Percentiles rank a stretch among this genome's conserved stretches.
These are phyloP conservation scores for Ophion ventricosus DNA, from an alignment of 2,888 invertebrate genomes.

Conservation along the genomic window DNA sequence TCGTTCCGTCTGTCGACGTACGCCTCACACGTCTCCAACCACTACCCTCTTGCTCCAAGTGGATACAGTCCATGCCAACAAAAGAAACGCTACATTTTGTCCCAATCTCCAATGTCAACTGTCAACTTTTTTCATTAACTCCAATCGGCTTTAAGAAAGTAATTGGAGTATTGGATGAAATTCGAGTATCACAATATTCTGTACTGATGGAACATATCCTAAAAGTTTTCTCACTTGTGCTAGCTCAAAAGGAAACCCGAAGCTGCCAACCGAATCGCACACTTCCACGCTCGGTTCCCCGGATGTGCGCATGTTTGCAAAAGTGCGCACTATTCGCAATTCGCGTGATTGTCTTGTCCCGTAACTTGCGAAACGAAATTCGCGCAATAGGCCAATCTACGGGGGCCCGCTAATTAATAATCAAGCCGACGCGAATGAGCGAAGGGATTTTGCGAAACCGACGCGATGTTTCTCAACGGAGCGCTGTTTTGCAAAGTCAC, in stretches of 20 bases:
- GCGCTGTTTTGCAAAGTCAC: slow-evolving; percentile 22
- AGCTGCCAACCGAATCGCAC: slow-evolving; percentile 49
- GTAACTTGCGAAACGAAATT: slow-evolving; percentile 53
- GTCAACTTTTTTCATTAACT: neutral
- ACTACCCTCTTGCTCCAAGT: neutral
- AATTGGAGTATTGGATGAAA: no score
- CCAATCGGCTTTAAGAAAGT: no score
- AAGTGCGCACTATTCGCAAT: slow-evolving; percentile 38
- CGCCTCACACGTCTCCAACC: slow-evolving; percentile 41
- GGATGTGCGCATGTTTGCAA: slow-evolving; percentile 35
- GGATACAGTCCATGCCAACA: slow-evolving; percentile 12
- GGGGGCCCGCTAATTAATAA: slow-evolving; percentile 55
- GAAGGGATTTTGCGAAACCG: slow-evolving; percentile 38
- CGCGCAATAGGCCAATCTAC: slow-evolving; percentile 25
- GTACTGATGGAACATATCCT: neutral
- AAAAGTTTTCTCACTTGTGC: neutral
- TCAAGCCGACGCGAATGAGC: slow-evolving; percentile 49
- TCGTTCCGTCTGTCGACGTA: slow-evolving; percentile 31
- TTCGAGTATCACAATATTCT: no score
- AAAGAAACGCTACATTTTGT: neutral
- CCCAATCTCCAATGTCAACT: neutral
- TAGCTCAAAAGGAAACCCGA: slow-evolving; percentile 28
- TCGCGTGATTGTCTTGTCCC: slow-evolving; percentile 49
- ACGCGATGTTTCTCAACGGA: slow-evolving; percentile 25
- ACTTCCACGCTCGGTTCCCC: slow-evolving; percentile 36